Percentiles rank a stretch among this genome's conserved stretches.
Evolutionary conservation across 2,113 vertebrate species (phyloP).

Genomic region (Cynocephalus volans): DNA sequence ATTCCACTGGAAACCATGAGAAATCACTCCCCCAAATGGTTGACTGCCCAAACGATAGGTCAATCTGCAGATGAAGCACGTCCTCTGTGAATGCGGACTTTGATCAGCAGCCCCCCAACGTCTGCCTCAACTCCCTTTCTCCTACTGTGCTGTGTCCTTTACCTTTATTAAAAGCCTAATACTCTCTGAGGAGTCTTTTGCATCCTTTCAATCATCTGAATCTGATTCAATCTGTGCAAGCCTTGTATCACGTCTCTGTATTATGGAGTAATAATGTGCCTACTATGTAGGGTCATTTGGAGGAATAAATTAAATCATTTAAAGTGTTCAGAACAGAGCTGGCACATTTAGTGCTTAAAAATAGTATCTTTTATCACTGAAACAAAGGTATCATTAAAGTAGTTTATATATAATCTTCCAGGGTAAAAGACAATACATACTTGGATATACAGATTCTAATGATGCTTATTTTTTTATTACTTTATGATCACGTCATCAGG

Average conservation of each 20-base stretch:
- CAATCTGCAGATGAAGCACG: neutral
- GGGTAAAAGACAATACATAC: neutral
- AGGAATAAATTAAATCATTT: slow-evolving; percentile 21
- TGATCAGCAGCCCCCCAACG: neutral
- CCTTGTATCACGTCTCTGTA: neutral
- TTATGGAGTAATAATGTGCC: neutral
- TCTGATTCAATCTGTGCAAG: neutral
- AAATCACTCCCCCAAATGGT: neutral
- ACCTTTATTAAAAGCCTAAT: neutral
- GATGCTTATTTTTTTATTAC: neutral
- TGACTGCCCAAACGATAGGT: neutral
- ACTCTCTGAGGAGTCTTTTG: neutral
- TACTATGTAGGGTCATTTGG: neutral
- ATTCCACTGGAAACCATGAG: neutral
- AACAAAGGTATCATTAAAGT: neutral
- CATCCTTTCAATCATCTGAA: neutral
- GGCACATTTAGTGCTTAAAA: neutral
- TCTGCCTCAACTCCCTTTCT: neutral
- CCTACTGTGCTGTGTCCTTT: neutral
- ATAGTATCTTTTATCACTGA: neutral
- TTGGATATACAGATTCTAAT: neutral
- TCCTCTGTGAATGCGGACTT: too few relatives aligned
- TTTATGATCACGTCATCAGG: neutral
- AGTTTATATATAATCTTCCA: neutral
- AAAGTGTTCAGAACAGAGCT: neutral